These are phyloP conservation scores for Conistra vaccinii DNA, from an alignment of 2,888 invertebrate genomes.

Conservation along the genomic window DNA sequence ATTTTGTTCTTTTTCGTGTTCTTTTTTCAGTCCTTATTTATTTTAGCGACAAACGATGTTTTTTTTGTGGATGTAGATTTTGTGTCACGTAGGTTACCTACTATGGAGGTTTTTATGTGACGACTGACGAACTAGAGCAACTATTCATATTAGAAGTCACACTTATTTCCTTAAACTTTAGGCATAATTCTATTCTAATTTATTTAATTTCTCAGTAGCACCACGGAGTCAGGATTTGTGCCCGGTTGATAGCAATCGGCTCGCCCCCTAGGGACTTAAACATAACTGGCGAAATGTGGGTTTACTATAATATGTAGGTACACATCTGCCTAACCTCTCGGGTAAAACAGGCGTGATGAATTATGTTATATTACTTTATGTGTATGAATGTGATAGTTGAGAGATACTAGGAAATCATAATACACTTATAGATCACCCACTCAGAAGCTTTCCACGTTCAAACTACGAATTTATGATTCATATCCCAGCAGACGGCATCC, in stretches of 20 bases:
- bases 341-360: no score
- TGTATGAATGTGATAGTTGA: neutral
- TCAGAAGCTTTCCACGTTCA: constrained; percentile 5
- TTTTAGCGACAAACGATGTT: constrained; percentile 1
- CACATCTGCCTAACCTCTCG: no score
- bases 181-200: no score
- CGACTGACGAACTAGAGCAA: neutral
- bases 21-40: constrained; percentile 45
- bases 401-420: neutral
- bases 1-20: constrained; percentile 21
- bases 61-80: neutral
- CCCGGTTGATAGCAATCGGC: neutral
- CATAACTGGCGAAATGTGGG: neutral
- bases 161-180: neutral
- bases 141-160: neutral
- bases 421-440: neutral
- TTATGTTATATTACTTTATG: neutral
- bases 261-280: neutral
- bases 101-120: neutral
- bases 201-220: no score
- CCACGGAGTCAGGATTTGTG: no score
- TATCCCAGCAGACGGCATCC: constrained; percentile 8
- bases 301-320: no score
- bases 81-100: no score
- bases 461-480: constrained; percentile 28